Evolutionary conservation across 2,888 invertebrate species (phyloP).

Genomic region (Eremobia ochroleuca): DNA sequence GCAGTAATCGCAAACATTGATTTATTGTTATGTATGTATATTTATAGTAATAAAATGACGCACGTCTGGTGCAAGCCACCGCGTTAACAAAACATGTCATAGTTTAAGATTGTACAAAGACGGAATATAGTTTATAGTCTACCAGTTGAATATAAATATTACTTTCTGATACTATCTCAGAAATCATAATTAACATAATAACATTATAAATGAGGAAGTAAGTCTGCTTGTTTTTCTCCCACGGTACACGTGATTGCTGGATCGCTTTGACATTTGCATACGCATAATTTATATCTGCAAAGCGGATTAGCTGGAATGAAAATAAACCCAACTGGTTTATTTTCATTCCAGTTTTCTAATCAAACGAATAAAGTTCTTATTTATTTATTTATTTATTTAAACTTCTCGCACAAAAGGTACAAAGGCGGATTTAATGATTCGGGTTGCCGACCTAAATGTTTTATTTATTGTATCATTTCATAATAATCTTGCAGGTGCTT

Average conservation of each 20-base stretch:
- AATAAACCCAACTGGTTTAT: background rate
- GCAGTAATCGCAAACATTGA: no score
- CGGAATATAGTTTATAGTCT: constrained; percentile 29
- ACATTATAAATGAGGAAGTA: constrained; percentile 3
- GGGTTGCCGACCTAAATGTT: background rate
- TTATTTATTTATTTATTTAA: no score
- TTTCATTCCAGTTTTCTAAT: background rate
- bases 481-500: no score
- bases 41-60: no score
- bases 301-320: background rate
- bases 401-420: no score
- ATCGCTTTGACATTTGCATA: constrained; percentile 32
- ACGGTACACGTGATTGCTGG: background rate
- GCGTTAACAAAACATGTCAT: no score
- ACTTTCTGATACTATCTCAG: constrained; percentile 3
- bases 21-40: no score
- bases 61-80: no score
- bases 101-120: no score
- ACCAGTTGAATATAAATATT: constrained; percentile 27
- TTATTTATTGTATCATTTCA: no score
- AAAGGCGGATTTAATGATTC: no score
- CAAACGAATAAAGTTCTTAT: background rate
- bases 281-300: background rate
- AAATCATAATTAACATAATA: constrained; percentile 6
- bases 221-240: constrained; percentile 17